Percentiles rank a stretch among this genome's conserved stretches.
Evolutionary conservation across 2,888 invertebrate species (phyloP).

Genomic region (Tenodera sinensis): DNA sequence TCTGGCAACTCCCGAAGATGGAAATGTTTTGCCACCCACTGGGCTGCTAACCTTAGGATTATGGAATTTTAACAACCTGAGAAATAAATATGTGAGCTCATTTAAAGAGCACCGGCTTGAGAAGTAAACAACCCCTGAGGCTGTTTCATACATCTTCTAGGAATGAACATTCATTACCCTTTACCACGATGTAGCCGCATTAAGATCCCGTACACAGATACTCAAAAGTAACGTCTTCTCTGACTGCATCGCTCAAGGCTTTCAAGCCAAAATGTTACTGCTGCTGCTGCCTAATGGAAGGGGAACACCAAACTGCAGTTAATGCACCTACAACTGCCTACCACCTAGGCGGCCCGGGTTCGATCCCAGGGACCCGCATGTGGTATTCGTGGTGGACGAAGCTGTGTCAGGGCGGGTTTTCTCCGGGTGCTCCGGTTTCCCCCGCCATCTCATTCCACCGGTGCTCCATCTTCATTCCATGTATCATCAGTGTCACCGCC

Average conservation of each 20-base stretch:
- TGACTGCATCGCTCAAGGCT: background rate
- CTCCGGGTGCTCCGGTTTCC: too few relatives aligned
- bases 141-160: background rate
- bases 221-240: background rate
- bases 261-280: background rate
- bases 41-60: background rate
- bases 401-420: too few relatives aligned
- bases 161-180: background rate
- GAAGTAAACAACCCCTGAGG: background rate
- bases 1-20: background rate
- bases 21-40: background rate
- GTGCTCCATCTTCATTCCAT: too few relatives aligned
- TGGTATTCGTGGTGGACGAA: too few relatives aligned
- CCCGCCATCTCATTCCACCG: too few relatives aligned
- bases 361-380: too few relatives aligned
- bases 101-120: background rate
- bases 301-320: too few relatives aligned
- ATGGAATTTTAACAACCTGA: background rate
- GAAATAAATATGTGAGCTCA: background rate
- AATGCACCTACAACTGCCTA: too few relatives aligned
- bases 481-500: too few relatives aligned
- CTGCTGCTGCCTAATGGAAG: background rate
- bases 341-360: too few relatives aligned
- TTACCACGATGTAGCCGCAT: background rate
- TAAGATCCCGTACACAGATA: background rate